A percentile compares a stretch with the other conserved stretches of the same genome.
Conservation (phyloP, 1,140 invertebrate genomes). For the Diabrotica virgifera region DNA sequence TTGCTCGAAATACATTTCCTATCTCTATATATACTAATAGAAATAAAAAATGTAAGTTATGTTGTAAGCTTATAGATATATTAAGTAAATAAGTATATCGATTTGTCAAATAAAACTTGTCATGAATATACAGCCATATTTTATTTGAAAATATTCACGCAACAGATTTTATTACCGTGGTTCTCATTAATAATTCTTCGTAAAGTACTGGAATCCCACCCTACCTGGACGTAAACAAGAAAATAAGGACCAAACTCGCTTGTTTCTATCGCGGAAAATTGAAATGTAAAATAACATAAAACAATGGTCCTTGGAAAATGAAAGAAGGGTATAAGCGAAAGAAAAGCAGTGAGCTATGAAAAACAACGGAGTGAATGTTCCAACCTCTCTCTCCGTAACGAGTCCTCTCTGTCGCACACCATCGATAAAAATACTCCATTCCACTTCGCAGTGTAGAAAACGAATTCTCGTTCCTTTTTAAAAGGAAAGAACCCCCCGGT, state of each 20-base stretch:
- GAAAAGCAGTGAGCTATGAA: constrained; percentile 17
- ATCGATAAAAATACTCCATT: constrained; percentile 21
- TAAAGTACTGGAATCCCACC: not conserved
- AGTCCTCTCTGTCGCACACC: not conserved
- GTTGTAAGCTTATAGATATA: no score
- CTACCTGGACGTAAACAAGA: not conserved
- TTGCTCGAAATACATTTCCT: no score
- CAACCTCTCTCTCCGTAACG: not conserved
- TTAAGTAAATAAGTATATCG: no score
- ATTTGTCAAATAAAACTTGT: no score
- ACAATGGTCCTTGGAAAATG: constrained; percentile 12
- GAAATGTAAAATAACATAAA: constrained; percentile 21
- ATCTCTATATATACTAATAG: no score
- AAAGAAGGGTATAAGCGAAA: constrained; percentile 14
- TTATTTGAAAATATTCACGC: not conserved
- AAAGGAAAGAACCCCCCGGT: constrained; percentile 25
- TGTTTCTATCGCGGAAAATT: constrained; percentile 10
- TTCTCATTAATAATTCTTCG: not conserved
- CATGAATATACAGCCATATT: not conserved
- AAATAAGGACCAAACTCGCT: constrained; percentile 7
- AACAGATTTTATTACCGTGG: not conserved
- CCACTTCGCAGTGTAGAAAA: constrained; percentile 21
- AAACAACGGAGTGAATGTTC: constrained; percentile 8
- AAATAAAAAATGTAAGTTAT: no score
- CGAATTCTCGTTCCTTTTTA: constrained; percentile 30